Evolutionary conservation across 1,140 invertebrate species (phyloP).

Genomic region (Parapsyche elsis): DNA sequence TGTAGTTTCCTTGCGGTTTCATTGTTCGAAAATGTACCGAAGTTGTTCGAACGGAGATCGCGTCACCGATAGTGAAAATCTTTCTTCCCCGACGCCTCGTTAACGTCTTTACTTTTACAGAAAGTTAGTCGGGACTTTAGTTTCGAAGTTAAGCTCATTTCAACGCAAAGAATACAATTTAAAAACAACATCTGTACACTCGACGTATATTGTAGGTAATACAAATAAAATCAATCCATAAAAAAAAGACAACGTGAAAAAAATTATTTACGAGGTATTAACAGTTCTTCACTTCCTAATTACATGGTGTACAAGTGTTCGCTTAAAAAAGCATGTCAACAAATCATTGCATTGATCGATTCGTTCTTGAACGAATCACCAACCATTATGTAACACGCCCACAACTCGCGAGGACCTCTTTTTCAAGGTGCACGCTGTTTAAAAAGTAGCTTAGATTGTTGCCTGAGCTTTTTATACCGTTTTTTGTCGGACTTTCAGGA

Average conservation of each 20-base stretch:
- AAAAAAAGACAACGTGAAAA: neutral
- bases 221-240: neutral
- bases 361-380: neutral
- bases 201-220: too few relatives aligned
- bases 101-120: neutral
- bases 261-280: neutral
- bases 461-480: too few relatives aligned
- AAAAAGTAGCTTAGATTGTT: too few relatives aligned
- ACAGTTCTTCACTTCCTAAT: constrained; percentile 17
- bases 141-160: too few relatives aligned
- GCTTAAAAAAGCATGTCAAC: neutral
- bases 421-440: neutral
- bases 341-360: constrained; percentile 20
- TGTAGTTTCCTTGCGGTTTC: neutral
- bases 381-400: neutral
- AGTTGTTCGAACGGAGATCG: constrained; percentile 5
- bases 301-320: neutral
- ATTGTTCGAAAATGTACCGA: constrained; percentile 1
- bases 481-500: neutral
- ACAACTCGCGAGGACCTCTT: constrained; percentile 4
- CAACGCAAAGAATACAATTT: neutral
- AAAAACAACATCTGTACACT: neutral
- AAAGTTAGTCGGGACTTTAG: neutral
- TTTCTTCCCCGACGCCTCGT: neutral
- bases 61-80: constrained; percentile 4